Evolutionary conservation across 2,113 vertebrate species (phyloP), one percentile per base, ranked within the genome.

Genomic region (Heptranchias perlo): DNA sequence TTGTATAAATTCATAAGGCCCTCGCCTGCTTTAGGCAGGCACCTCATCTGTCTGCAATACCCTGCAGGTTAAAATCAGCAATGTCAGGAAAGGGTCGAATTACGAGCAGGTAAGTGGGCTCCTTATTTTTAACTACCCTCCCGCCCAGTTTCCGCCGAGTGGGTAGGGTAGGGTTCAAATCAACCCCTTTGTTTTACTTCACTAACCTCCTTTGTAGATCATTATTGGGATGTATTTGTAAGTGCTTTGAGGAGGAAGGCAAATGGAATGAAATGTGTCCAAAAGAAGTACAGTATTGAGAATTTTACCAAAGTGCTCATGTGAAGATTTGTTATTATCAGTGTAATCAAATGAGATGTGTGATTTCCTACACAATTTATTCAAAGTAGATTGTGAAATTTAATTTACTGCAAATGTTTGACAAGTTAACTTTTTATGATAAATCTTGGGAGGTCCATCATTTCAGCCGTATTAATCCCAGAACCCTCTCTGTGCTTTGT

Each of bases 371-470:
- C 14, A 58, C 87, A n/a, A 61, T 39, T 82, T 58, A 92, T 14
- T 61, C 54, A 92, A 58, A 18, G 31, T 92, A 92, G 54, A 61
- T 58, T 13, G 54, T 92, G 61, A 92, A 58, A 92, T 61, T n/a
- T 92, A 92, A 92, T 92, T 92, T 58, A 58, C 87, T 92, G 87
- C 87, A 61, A 61, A 16, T 61, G 28, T 61, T 92, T n/a, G 31
- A 54, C 54, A 92, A 92, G 54, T 92, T 61, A 92, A 61, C 31
- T 54, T 92, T 54, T n/a, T 92, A 35, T n/a, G 54, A 92, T 92
- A 92, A 58, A 92, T 92, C 87, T 92, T 92, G 52, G 87, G 87
- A 92, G 54, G 52, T 92, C 52, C 14, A 39, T 92, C 47, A 54
- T 35, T 92, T 61, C 14, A 61, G 87, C 14, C 35, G 52, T 35